Base-by-base conservation (phyloP, 2,113 vertebrate species). In the Carassius gibelio region DNA sequence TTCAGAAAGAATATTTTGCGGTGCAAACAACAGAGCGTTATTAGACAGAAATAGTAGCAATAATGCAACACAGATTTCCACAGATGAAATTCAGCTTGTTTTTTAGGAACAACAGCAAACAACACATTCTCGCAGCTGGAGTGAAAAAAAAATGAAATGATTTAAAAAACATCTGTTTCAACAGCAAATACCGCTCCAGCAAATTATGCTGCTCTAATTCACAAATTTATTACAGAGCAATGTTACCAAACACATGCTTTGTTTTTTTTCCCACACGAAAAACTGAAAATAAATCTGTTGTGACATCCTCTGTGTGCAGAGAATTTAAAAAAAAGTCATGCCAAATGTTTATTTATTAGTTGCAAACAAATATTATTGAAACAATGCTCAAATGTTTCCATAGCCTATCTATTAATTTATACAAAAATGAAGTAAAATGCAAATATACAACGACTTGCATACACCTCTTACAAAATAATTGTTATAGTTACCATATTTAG, bases 341-440 rank as follows among this genome's bases (percentile, higher is more conserved):
- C 68, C 68, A 84, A 88, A 76, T 89, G 68, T 87, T 93, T 84
- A 89, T 81, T 84, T 89, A 90, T 90, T 85, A 88, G 81, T 19
- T 38, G 78, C 62, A 87, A 89, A 91, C 86, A 89, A 75, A 81
- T 4, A 88, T 64, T 11, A 21, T 57, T 21, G 89, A 90, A 87
- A 57, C 86, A 36, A 61, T 88, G 89, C 86, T 72, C 17, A 26
- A 26, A 36, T 19, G 34, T 36, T 36, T 69, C 30, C 17, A 57
- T 30, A 80, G 89, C 21, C 19, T 71, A 42, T 42, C 8, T 5
- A 11, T 42, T 42, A 0, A 45, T 72, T 45, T 72, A 42, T 36
- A 34, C 8, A 19, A 69, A 69, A 69, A 50, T 5, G 4, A 17
- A 71, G 68, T 4, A 11, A 72, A 11, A 45, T 45, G 15, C 71